These are phyloP conservation scores for Diachrysia chrysitis DNA, from an alignment of 2,888 invertebrate genomes.

Conservation along the genomic window DNA sequence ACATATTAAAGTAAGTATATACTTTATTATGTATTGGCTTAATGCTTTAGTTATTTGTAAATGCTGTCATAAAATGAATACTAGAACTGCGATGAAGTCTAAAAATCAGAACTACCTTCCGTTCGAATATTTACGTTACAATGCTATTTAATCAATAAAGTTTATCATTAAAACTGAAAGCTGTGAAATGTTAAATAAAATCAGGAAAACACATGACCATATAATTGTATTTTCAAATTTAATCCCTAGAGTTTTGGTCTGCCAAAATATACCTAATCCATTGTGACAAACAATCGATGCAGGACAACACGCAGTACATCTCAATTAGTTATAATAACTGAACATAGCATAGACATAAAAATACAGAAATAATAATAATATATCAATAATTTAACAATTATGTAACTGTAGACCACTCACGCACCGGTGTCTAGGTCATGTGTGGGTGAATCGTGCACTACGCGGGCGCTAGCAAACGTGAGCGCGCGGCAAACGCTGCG, in stretches of 20 bases:
- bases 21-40: too few relatives aligned
- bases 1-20: too few relatives aligned
- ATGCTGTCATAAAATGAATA: too few relatives aligned
- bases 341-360: constrained; percentile 31
- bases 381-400: constrained; percentile 67
- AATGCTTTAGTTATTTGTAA: too few relatives aligned
- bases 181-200: neutral
- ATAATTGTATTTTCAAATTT: neutral
- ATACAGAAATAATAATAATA: constrained; percentile 36
- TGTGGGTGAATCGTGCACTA: constrained; percentile 64
- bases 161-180: too few relatives aligned
- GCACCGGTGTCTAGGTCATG: constrained; percentile 74
- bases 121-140: neutral
- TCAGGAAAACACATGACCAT: neutral
- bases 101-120: neutral
- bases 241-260: neutral
- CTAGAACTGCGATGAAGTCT: too few relatives aligned
- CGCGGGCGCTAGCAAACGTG: constrained; percentile 71
- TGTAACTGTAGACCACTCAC: constrained; percentile 80
- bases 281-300: constrained; percentile 50
- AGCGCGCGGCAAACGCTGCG: constrained; percentile 77
- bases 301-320: constrained; percentile 44
- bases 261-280: constrained; percentile 27
- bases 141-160: neutral
- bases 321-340: constrained; percentile 33